Conservation (phyloP, 2,888 invertebrate species). For the Lysandra coridon region DNA sequence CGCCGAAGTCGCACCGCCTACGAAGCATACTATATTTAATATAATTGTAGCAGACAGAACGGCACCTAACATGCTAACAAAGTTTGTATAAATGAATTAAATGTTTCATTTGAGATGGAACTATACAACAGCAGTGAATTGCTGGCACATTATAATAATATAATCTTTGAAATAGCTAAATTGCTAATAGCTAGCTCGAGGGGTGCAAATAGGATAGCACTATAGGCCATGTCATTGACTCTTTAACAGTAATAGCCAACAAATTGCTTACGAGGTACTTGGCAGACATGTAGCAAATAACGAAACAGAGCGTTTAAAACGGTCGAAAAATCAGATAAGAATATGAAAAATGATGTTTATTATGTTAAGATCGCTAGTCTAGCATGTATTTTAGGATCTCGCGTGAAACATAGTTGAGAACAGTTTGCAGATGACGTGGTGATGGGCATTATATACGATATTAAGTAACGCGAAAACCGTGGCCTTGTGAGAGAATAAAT, state of each 20-base stretch:
- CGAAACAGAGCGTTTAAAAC: not conserved
- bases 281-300: not conserved
- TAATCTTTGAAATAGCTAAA: not conserved
- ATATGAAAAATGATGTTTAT: not conserved
- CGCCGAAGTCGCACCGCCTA: conserved; percentile 44
- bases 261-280: not conserved
- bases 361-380: not conserved
- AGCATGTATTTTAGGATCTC: not conserved
- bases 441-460: conserved; percentile 3
- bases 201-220: not conserved
- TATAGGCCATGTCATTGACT: not conserved
- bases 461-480: not conserved
- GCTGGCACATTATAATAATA: not conserved
- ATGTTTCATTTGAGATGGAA: not conserved
- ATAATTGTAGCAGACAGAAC: not conserved
- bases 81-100: not conserved
- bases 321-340: not conserved
- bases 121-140: not conserved
- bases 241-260: not conserved
- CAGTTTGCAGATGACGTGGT: not conserved
- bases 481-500: conserved; percentile 1
- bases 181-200: not conserved
- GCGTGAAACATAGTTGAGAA: conserved; percentile 7
- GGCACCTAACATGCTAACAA: not conserved
- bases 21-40: not conserved